Base-by-base conservation (phyloP, 1,140 invertebrate genomes). In the Pachypsylla venusta region DNA sequence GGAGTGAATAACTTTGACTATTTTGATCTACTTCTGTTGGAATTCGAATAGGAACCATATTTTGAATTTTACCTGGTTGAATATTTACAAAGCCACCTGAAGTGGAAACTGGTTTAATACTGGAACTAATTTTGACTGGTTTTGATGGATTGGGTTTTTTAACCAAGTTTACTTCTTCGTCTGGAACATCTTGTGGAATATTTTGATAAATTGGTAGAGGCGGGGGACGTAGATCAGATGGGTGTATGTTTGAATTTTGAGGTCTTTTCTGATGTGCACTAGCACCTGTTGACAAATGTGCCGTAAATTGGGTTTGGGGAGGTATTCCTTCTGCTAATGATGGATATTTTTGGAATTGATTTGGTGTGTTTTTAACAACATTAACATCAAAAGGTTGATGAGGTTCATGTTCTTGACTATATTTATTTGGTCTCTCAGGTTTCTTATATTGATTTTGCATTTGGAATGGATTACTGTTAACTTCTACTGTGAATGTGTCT, bases 1-100 rank as follows among this genome's bases (percentile, higher is more conserved):
- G 66, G 2, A 67, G 61, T 4, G 66, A 66, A 28, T 67, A 67
- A 53, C 65, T 67, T 20, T 65, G 65, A 55, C 61, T 67, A 24
- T 64, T 61, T 54, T 65, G 62, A 56, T 61, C 63, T 19, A 48
- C 16, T 48, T 48, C 42, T 48, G 42, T 48, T 48, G 42, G 42
- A 19, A 48, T 19, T 48, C 42, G 16, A 22, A 48, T 48, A 4
- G 42, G 42, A 3, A 48, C 42, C 42, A 48, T 48, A 22, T 27
- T 26, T 35, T 57, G 55, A 2, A 30, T 26, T 30, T 57, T 57
- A 28, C 55, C 55, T n/a, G 55, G 55, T 57, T 57, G 25, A 26
- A 57, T 57, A 57, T 57, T 57, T 19, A 57, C 55, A 16, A 57
- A 57, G n/a, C 42, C 42, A 10, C 42, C 42, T 48, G 42, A 48